Evolutionary conservation across 2,797 vertebrate genomes (phyloP).

Genomic region (Liparis tanakae): DNA sequence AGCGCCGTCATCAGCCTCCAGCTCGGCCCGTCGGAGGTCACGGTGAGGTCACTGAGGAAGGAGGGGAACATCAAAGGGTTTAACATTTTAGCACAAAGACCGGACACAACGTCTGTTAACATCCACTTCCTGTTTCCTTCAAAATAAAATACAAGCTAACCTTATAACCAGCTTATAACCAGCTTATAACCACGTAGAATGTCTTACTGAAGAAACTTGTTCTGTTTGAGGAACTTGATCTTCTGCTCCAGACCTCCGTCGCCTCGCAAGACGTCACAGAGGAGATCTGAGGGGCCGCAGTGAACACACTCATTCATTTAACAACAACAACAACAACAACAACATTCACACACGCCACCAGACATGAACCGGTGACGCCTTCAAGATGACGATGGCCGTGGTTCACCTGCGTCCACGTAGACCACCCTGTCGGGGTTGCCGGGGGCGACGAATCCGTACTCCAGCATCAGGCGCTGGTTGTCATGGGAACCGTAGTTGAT

Average conservation of each 20-base stretch:
- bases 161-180: no score
- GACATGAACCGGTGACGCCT: no score
- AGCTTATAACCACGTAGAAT: background rate
- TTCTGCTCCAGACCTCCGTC: constrained; percentile 85
- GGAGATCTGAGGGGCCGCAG: constrained; percentile 45
- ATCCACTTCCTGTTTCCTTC: background rate
- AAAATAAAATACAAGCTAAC: no score
- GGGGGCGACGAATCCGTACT: constrained; percentile 90
- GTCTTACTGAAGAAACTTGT: constrained; percentile 85
- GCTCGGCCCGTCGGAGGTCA: constrained; percentile 90
- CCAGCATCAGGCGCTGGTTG: constrained; percentile 90
- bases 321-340: no score
- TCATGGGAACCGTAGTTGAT: constrained; percentile 96
- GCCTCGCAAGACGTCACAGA: constrained; percentile 78
- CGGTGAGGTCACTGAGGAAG: constrained; percentile 87
- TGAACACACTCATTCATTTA: background rate
- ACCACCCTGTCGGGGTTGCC: constrained; percentile 90
- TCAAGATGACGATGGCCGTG: no score
- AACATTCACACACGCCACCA: no score
- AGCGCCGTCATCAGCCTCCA: constrained; percentile 91
- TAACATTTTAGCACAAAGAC: background rate
- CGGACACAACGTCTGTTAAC: background rate
- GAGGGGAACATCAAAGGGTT: background rate
- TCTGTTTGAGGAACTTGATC: constrained; percentile 87
- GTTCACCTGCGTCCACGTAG: constrained; percentile 86